phyloP scores from a whole-genome alignment of 2,797 vertebrate species.

The Coilia nasus region DNA sequence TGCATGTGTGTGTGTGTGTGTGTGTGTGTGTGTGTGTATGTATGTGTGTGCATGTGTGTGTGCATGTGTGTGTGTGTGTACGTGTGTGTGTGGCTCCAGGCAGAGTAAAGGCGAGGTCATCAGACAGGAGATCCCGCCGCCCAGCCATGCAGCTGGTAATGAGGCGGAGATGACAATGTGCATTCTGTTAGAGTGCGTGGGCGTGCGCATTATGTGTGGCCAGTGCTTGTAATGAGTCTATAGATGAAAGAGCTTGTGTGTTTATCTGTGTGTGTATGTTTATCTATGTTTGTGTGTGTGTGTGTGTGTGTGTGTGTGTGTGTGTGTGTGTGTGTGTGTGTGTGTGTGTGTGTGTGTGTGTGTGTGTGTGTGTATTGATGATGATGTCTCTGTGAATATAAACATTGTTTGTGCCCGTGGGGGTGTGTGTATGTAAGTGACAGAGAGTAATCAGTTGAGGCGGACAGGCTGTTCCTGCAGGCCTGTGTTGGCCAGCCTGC shows the following conservation, averaged over 20 bases:
- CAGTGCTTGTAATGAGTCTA: neutral
- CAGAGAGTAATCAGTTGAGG: neutral
- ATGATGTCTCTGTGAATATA: constrained; percentile 12
- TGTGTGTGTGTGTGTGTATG: too few species aligned
- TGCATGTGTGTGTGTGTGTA: neutral
- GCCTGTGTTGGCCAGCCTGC: neutral
- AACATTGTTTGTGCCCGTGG: constrained; percentile 13
- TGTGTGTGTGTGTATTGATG: constrained; percentile 11
- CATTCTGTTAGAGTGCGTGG: constrained; percentile 40
- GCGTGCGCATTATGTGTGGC: constrained; percentile 26
- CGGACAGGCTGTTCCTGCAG: neutral
- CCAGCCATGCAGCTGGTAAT: neutral
- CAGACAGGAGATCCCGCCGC: neutral
- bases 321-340: constrained; percentile 44
- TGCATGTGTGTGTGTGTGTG: neutral
- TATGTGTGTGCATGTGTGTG: constrained; percentile 21
- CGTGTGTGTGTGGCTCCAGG: too few species aligned
- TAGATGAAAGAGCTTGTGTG: constrained; percentile 36
- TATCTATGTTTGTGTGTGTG: neutral
- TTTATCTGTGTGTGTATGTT: constrained; percentile 31
- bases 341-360: constrained; percentile 44
- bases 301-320: neutral
- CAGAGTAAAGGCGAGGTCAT: constrained; percentile 3
- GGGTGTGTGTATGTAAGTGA: constrained; percentile 14
- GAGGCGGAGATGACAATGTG: neutral